phyloP scores from a whole-genome alignment of 2,888 invertebrate species.

The Ichneumoninae sp. region DNA sequence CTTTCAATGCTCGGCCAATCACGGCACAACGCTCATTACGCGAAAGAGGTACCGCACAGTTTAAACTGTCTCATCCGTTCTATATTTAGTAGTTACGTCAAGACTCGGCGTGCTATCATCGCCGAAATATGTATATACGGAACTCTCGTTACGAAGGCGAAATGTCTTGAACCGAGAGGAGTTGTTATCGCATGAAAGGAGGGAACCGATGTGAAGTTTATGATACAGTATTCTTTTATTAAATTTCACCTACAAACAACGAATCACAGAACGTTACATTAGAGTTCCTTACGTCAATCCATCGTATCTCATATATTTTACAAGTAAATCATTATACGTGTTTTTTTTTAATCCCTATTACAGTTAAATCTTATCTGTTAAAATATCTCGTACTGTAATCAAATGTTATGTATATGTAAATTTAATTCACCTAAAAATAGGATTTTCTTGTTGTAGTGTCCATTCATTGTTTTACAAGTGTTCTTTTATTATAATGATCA shows the following conservation, averaged over 20 bases:
- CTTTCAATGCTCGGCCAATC: slow-evolving; percentile 27
- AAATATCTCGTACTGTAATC: slow-evolving; percentile 83
- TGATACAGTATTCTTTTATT: slow-evolving; percentile 84
- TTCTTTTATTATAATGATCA: slow-evolving; percentile 65
- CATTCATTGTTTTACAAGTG: slow-evolving; percentile 80
- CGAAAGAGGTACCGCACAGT: slow-evolving; percentile 46
- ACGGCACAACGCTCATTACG: slow-evolving; percentile 45
- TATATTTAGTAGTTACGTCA: slow-evolving; percentile 66
- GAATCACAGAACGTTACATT: slow-evolving; percentile 85
- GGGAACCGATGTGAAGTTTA: slow-evolving; percentile 62
- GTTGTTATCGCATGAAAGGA: not conserved
- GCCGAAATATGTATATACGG: slow-evolving; percentile 26
- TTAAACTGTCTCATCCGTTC: slow-evolving; percentile 59
- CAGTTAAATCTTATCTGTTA: slow-evolving; percentile 83
- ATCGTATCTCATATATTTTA: slow-evolving; percentile 83
- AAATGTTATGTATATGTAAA: slow-evolving; percentile 82
- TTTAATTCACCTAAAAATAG: slow-evolving; percentile 83
- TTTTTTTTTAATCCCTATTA: slow-evolving; percentile 80
- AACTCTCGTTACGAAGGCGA: slow-evolving; percentile 23
- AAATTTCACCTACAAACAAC: slow-evolving; percentile 85
- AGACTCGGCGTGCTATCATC: slow-evolving; percentile 52
- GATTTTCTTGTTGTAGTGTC: slow-evolving; percentile 74
- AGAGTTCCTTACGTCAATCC: slow-evolving; percentile 84
- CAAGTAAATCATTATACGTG: slow-evolving; percentile 82
- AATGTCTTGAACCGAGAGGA: not conserved